phyloP scores from a whole-genome alignment of 2,888 invertebrate species.

The Dioctria linearis region DNA sequence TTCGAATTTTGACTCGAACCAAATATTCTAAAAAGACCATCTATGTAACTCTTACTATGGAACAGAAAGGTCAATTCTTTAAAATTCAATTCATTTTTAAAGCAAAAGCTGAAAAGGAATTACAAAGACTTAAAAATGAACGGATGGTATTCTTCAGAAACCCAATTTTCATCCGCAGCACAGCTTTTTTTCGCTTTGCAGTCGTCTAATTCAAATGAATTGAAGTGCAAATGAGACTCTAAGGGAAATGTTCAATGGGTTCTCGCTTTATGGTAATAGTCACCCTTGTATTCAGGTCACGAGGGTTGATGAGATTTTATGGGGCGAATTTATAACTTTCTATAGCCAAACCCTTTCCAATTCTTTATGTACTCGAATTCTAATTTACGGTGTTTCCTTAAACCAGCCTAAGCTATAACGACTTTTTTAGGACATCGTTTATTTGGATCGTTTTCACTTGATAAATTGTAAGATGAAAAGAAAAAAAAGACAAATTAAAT shows the following conservation, averaged over 20 bases:
- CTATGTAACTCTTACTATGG: neutral
- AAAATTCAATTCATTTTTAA: constrained; percentile 36
- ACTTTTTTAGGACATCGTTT: constrained; percentile 21
- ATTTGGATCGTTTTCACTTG: constrained; percentile 23
- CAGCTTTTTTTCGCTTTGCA: constrained; percentile 13
- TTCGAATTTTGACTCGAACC: neutral
- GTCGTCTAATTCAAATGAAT: constrained; percentile 44
- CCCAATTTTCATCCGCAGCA: constrained; percentile 29
- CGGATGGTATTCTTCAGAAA: constrained; percentile 11
- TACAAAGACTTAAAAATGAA: constrained; percentile 37
- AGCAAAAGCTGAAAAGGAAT: neutral
- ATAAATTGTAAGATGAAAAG: constrained; percentile 36
- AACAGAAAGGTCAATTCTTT: constrained; percentile 24
- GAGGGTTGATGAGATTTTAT: constrained; percentile 31
- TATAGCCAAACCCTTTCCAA: constrained; percentile 16
- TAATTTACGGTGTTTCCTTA: constrained; percentile 33
- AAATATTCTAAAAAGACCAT: neutral
- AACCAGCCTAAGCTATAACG: constrained; percentile 17
- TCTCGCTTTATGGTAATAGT: constrained; percentile 28
- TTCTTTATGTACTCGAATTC: constrained; percentile 29
- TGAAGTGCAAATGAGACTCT: constrained; percentile 49
- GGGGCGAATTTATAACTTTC: constrained; percentile 45
- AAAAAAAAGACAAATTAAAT: constrained; percentile 31
- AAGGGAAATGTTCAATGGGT: constrained; percentile 41
- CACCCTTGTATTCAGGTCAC: constrained; percentile 25